Base-by-base conservation (phyloP, 64 coral and sea anemone species). In the Dendrophyllia cribrosa region DNA sequence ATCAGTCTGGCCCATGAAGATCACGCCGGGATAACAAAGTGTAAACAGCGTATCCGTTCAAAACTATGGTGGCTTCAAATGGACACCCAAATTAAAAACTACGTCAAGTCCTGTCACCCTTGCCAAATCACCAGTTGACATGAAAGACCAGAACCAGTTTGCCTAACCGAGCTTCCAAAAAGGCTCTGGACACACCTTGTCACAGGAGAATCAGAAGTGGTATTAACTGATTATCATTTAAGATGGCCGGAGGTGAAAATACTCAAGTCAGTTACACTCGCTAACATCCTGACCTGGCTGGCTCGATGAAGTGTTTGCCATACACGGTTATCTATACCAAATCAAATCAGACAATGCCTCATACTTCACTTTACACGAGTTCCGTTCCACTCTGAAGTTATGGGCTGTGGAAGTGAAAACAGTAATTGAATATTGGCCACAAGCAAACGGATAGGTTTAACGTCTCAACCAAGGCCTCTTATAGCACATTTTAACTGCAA, bases 381-480 rank as follows among this genome's bases (percentile, higher is more conserved):
- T 88, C 51, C 74, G 13, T 15, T 23, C 76, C 7, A 89, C 71
- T 0, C 72, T 96, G 14, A 74, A 47, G 14, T 55, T 85, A 26
- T 78, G 79, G 84, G 89, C 86, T 43, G 72, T 92, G 51, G 16
- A 89, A 71, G 55, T 61, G 25, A 66, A 17, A 51, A 89, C 68
- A 15, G 89, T 92, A 7, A 85, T 89, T 12, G 76, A 75, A 19
- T 95, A 95, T 58, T 88, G 89, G 84, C 84, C 89, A 25, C 94
- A 89, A 92, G 90, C 77, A 4, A 92, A 96, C 63, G 89, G 89
- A 9, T 76, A 89, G 69, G 73, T 87, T 7, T 77, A 96, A 64
- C 66, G 89, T 13, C 91, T 95, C 53, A 87, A 95, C 45, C 17
- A 53, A 52, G 68, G 64, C 51, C 24, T 95, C 16, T 9, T 55